phyloP scores from a whole-genome alignment of 2,113 vertebrate species.

The Ophthalmotilapia sp. region DNA sequence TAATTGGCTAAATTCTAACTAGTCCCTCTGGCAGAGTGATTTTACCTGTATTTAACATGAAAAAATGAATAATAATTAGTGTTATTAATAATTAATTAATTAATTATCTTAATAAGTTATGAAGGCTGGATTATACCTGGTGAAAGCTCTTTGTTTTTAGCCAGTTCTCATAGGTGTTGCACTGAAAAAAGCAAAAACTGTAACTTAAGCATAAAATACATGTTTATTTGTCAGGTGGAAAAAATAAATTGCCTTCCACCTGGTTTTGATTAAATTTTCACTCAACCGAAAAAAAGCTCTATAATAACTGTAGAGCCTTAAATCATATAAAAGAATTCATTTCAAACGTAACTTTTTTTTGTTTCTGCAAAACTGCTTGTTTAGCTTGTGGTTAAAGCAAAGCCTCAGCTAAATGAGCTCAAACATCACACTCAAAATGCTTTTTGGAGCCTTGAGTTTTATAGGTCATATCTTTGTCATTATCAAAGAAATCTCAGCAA shows the following conservation, averaged over 20 bases:
- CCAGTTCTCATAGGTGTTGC: background rate
- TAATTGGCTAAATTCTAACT: background rate
- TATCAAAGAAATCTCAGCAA: background rate
- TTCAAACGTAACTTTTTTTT: accelerated
- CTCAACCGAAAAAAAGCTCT: background rate
- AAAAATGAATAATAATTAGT: background rate
- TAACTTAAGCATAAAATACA: background rate
- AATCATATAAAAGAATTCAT: background rate
- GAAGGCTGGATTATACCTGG: background rate
- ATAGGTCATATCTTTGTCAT: background rate
- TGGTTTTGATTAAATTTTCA: background rate
- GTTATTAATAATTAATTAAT: background rate
- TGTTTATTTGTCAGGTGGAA: background rate
- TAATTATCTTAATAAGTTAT: background rate
- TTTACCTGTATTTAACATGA: background rate
- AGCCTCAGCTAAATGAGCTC: background rate
- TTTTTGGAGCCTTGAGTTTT: background rate
- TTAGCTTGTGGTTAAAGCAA: background rate
- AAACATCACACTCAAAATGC: background rate
- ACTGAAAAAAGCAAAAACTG: background rate
- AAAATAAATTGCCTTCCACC: background rate
- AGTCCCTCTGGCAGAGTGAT: background rate
- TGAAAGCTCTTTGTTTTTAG: background rate
- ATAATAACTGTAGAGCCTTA: background rate
- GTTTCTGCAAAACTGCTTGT: background rate